phyloP scores from a whole-genome alignment of 2,888 invertebrate species.

The Sussaba pulchella region DNA sequence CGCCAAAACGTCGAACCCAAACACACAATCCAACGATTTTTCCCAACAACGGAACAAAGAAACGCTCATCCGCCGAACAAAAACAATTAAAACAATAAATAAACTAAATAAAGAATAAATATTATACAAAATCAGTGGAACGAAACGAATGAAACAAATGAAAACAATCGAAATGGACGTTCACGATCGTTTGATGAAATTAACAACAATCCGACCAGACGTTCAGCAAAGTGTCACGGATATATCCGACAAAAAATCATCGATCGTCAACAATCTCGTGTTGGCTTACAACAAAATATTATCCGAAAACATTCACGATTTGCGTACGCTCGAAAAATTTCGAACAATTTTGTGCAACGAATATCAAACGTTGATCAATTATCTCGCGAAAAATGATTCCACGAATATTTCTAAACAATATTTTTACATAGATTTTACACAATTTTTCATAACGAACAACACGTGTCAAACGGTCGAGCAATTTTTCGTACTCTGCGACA shows the following conservation, averaged over 20 bases:
- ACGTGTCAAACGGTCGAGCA: conserved; percentile 39
- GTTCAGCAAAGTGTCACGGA: conserved; percentile 66
- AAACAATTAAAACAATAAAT: too few species aligned
- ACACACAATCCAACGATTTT: too few species aligned
- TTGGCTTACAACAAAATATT: conserved; percentile 64
- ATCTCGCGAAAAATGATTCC: neutral
- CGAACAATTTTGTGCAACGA: conserved; percentile 73
- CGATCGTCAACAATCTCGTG: conserved; percentile 51
- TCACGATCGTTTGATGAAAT: conserved; percentile 72
- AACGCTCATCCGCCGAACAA: too few species aligned
- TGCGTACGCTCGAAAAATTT: conserved; percentile 67
- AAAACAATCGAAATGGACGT: conserved; percentile 70
- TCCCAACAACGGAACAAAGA: too few species aligned
- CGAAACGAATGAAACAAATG: too few species aligned
- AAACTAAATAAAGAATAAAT: too few species aligned
- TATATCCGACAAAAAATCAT: conserved; percentile 27
- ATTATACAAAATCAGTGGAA: too few species aligned
- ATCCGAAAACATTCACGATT: conserved; percentile 38
- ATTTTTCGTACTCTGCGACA: conserved; percentile 72
- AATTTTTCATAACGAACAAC: neutral
- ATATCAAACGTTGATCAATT: conserved; percentile 68
- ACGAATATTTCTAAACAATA: neutral
- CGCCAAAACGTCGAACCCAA: too few species aligned
- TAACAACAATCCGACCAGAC: conserved; percentile 67
- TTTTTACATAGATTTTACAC: conserved; percentile 27